These are phyloP conservation scores for Chesias legatella DNA, from an alignment of 2,888 invertebrate species.

Conservation along the genomic window DNA sequence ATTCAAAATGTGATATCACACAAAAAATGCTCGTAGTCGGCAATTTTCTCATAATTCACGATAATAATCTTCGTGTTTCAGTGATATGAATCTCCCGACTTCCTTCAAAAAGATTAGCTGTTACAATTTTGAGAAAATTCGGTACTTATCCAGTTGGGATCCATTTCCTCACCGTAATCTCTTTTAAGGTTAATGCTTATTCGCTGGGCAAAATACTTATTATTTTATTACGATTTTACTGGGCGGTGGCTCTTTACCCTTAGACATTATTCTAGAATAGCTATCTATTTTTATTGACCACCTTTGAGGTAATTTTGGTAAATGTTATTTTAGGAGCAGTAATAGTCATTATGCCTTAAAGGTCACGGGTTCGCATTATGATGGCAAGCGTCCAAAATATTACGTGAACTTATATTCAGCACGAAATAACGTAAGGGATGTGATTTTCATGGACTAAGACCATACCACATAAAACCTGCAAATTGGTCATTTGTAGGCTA, in stretches of 20 bases:
- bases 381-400: too few species aligned
- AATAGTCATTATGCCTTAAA: neutral
- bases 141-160: conserved; percentile 33
- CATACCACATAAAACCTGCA: too few species aligned
- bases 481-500: too few species aligned
- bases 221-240: conserved; percentile 35
- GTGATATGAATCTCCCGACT: conserved; percentile 23
- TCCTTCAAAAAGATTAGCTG: conserved; percentile 32
- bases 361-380: too few species aligned
- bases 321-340: conserved; percentile 17
- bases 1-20: too few species aligned
- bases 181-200: conserved; percentile 43
- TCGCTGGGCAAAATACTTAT: conserved; percentile 31
- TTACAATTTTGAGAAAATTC: conserved; percentile 31
- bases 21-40: neutral
- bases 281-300: conserved; percentile 23
- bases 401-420: too few species aligned
- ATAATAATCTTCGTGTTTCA: conserved; percentile 21
- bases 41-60: conserved; percentile 13
- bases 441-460: too few species aligned
- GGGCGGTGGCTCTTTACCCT: conserved; percentile 26
- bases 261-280: conserved; percentile 21
- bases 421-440: too few species aligned
- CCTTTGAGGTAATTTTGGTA: conserved; percentile 6
- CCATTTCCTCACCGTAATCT: conserved; percentile 44